Conservation (phyloP, 2,797 vertebrate genomes). For the Peromyscus aztecus region DNA sequence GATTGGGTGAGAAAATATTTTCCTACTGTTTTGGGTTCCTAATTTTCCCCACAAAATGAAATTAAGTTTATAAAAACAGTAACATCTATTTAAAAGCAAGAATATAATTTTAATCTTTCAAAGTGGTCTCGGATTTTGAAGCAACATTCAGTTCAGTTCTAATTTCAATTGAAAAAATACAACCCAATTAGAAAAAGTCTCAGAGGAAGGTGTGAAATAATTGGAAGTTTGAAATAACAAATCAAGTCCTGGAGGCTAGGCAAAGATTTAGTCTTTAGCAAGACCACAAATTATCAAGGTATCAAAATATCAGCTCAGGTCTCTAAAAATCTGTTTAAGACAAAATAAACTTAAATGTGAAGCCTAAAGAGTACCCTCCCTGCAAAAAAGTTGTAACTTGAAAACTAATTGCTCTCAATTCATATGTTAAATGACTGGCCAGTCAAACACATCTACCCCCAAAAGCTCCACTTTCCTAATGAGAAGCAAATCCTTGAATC, state of each 20-base stretch:
- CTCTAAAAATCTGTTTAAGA: conserved; percentile 63
- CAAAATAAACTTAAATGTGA: conserved; percentile 71
- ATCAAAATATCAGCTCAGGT: conserved; percentile 76
- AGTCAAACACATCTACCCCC: conserved; percentile 1
- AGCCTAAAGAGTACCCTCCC: background rate
- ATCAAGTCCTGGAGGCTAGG: conserved; percentile 61
- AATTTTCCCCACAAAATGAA: conserved; percentile 63
- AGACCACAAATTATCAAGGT: conserved; percentile 75
- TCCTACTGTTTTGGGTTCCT: conserved; percentile 44
- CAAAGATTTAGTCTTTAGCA: conserved; percentile 70
- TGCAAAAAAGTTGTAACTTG: conserved; percentile 2
- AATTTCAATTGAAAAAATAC: conserved; percentile 76
- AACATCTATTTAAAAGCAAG: conserved; percentile 58
- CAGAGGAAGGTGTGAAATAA: conserved; percentile 80
- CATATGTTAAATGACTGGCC: conserved; percentile 20
- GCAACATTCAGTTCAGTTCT: conserved; percentile 47
- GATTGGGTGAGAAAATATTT: conserved; percentile 68
- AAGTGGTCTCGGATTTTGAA: conserved; percentile 58
- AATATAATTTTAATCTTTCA: conserved; percentile 58
- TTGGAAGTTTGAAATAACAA: conserved; percentile 80
- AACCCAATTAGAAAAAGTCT: conserved; percentile 72
- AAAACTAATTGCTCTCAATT: conserved; percentile 66
- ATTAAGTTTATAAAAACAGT: conserved; percentile 60
- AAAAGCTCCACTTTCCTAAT: background rate
- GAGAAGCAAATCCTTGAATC: conserved; percentile 30